These are phyloP conservation scores for Leucosticte australis DNA, from an alignment of 2,113 vertebrate species.

Conservation along the genomic window DNA sequence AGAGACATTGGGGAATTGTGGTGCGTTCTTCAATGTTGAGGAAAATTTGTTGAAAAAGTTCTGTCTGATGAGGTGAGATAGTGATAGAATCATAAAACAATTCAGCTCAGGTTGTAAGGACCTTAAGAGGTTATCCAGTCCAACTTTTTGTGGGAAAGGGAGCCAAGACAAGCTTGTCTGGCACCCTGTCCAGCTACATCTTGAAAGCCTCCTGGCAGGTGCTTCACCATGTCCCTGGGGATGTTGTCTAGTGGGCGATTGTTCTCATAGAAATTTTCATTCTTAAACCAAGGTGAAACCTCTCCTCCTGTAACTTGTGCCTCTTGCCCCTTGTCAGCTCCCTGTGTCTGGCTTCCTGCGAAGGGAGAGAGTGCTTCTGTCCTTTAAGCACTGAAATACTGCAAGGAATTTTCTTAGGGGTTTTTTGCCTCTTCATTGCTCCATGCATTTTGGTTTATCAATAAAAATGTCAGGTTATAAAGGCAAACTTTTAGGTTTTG, in stretches of 20 bases:
- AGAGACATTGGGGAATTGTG: background rate
- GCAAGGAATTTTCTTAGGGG: background rate
- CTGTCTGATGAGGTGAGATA: background rate
- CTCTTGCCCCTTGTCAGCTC: background rate
- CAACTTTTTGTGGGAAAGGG: background rate
- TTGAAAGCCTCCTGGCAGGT: background rate
- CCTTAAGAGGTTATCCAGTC: background rate
- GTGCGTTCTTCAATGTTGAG: background rate
- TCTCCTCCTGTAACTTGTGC: background rate
- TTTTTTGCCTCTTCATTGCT: background rate
- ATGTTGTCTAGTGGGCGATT: background rate
- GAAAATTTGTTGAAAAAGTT: background rate
- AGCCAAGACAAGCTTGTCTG: background rate
- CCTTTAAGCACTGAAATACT: background rate
- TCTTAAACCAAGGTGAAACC: background rate
- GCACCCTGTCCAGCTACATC: accelerated
- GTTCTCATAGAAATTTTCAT: background rate
- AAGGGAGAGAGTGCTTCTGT: background rate
- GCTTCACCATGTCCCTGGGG: background rate
- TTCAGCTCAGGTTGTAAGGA: background rate
- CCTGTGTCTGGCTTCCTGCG: background rate
- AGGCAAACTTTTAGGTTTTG: background rate
- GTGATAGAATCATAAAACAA: background rate
- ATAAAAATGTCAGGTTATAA: background rate
- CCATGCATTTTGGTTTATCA: background rate